A percentile compares a stretch with the other conserved stretches of the same genome.
These are phyloP conservation scores for Danionella dracula DNA, from an alignment of 2,797 vertebrate genomes.

Conservation along the genomic window DNA sequence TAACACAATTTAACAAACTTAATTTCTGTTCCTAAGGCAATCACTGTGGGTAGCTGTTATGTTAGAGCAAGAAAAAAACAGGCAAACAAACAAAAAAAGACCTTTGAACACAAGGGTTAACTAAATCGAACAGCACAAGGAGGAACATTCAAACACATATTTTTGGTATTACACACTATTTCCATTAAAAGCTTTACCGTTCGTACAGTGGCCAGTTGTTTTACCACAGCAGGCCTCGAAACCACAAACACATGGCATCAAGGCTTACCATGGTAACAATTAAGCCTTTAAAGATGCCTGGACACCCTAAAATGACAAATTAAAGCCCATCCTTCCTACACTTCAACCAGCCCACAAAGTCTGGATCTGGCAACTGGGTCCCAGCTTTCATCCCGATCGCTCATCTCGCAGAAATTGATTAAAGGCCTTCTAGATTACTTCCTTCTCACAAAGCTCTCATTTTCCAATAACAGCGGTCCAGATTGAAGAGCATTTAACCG, in stretches of 20 bases:
- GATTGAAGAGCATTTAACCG: slow-evolving; percentile 70
- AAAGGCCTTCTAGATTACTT: slow-evolving; percentile 73
- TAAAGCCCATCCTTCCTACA: slow-evolving; percentile 65
- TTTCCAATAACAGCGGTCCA: slow-evolving; percentile 69
- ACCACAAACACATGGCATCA: slow-evolving; percentile 74
- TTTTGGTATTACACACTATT: no score
- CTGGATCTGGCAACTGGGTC: slow-evolving; percentile 52
- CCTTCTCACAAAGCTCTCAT: slow-evolving; percentile 71
- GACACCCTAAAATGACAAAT: slow-evolving; percentile 70
- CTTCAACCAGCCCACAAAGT: slow-evolving; percentile 51
- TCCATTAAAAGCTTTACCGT: no score
- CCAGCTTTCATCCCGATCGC: slow-evolving; percentile 63
- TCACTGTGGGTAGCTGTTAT: no score
- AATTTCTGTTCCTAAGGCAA: no score
- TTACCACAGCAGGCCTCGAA: slow-evolving; percentile 64
- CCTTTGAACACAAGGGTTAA: no score
- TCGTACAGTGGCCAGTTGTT: no score
- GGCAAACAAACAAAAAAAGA: no score
- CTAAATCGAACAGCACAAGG: no score
- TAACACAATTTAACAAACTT: no score
- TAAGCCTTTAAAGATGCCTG: slow-evolving; percentile 65
- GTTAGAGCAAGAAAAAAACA: no score
- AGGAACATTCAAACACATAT: no score
- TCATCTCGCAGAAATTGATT: slow-evolving; percentile 73
- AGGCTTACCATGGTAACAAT: slow-evolving; percentile 67